Percentiles rank a stretch among this genome's conserved stretches.
Conservation (phyloP, 2,113 vertebrate genomes). For the Oceanites oceanicus region DNA sequence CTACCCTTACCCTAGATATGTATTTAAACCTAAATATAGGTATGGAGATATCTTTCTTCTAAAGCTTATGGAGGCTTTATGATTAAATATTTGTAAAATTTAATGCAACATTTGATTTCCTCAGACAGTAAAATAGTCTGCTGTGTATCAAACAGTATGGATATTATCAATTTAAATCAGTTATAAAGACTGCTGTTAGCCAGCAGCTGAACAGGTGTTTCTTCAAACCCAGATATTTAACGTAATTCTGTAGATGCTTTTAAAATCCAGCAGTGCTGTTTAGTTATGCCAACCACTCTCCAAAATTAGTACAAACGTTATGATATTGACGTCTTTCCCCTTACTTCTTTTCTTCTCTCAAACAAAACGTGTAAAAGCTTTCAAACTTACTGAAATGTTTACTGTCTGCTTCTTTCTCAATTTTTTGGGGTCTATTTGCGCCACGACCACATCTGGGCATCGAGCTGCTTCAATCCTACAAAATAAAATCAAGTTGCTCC, state of each 20-base stretch:
- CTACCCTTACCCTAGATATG: background rate
- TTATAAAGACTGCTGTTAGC: background rate
- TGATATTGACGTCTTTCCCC: background rate
- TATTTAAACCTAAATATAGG: background rate
- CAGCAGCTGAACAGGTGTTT: background rate
- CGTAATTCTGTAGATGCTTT: background rate
- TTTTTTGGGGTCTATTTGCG: constrained; percentile 94
- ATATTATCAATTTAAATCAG: background rate
- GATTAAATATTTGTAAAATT: background rate
- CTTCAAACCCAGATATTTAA: background rate
- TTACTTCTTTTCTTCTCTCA: background rate
- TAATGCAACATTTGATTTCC: background rate
- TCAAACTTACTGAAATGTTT: constrained; percentile 85
- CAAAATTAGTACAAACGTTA: background rate
- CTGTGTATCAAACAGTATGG: background rate
- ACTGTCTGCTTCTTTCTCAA: constrained; percentile 89
- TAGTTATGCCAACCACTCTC: background rate
- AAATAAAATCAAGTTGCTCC: background rate
- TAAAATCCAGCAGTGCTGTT: background rate
- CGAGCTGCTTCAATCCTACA: constrained; percentile 90
- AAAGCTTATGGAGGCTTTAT: background rate
- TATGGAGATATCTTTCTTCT: background rate
- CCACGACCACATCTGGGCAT: constrained; percentile 95
- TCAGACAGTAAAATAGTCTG: background rate
- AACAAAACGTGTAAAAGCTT: background rate